Base-by-base conservation (phyloP, 2,888 invertebrate species). In the Pristionchus fissidentatus region DNA sequence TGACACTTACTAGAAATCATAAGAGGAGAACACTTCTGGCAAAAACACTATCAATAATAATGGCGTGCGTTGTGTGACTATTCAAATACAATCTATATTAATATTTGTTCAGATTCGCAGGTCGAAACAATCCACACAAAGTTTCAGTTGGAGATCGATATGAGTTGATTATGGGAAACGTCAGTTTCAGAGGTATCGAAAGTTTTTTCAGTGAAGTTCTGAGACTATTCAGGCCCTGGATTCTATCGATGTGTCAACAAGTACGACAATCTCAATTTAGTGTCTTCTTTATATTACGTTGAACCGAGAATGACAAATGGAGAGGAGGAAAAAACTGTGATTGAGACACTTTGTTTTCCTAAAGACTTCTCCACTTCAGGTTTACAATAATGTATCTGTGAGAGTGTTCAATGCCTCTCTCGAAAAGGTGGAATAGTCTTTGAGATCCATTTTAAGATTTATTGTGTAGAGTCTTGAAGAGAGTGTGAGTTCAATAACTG, bases 201-300 rank as follows among this genome's bases (percentile, higher is more conserved):
- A 26, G 5, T 22, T 29, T 7, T 1, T n/a, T 46, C n/a, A 35
- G 35, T 22, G 22, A 75, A 41, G 1, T 26, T 75, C 2, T 22
- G 7, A 29, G 38, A 8, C 19, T 38, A 1, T 38, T 41, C 26
- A 81, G 81, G 81, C 4, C 60, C 81, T 13, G 81, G 62, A 13
- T 81, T 60, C 29, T 81, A 81, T 81, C 81, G 81, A 62, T 81
- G 81, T 29, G 41, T 78, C 15, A 78, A 78, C 26, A 55, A 78
- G 35, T 55, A 78, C 38, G 78, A 38, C 43, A 81, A 81, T 41
- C 29, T 62, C 26, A 43, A 62, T 81, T 32, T 60, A 1, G 62
- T 81, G 5, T 26, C 41, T 10, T 46, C 46, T 7, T 10, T 81
- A 1, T 81, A 62, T 32, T 81, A 81, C 35, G 22, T 81, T n/a